Evolutionary conservation across 2,113 vertebrate genomes (phyloP), one percentile per base, ranked within the genome.

Genomic region (Albula glossodonta): DNA sequence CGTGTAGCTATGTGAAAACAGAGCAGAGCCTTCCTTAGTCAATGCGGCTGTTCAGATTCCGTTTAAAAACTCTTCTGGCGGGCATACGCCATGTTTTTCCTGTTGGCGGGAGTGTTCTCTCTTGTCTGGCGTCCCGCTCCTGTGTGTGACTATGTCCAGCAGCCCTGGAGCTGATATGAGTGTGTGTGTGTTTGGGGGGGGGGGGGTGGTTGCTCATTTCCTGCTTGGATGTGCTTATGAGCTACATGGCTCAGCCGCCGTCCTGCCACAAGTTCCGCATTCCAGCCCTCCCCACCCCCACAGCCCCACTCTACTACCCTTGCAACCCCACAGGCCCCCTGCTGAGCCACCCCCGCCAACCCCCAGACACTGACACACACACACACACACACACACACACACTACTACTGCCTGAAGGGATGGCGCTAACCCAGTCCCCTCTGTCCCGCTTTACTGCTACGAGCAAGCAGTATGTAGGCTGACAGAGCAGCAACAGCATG

Each of bases 261-360:
- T 90, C 90, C 88, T 88, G 90, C 88, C 91, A 92, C 85, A 81
- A 94, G 90, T 91, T 95, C 91, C 90, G 91, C 91, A 92, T 90
- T 93, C 93, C 92, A 90, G 41, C 49, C 57, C n/a, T 74, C 70
- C 81, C 66, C 85, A 52, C 85, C 66, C 49, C 60, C n/a, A 11
- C 15, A 56, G 15, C 31, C 63, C 63, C 78, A 82, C 22, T 78
- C 84, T 79, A 82, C 56, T 48, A 49, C 2, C 90, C 83, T 84
- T 86, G 81, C 86, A 79, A 86, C 85, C 82, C 82, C 87, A 41
- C 82, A 78, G 41, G 84, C 25, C 83, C 77, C 77, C 77, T 82
- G 85, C 66, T 51, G 57, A 52, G 9, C 8, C 25, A 51, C 83
- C 51, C 79, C 19, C 63, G 17, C 17, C 25, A 83, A 56, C 82